phyloP scores from a whole-genome alignment of 2,888 invertebrate species.

The Pyrocoelia pectoralis region DNA sequence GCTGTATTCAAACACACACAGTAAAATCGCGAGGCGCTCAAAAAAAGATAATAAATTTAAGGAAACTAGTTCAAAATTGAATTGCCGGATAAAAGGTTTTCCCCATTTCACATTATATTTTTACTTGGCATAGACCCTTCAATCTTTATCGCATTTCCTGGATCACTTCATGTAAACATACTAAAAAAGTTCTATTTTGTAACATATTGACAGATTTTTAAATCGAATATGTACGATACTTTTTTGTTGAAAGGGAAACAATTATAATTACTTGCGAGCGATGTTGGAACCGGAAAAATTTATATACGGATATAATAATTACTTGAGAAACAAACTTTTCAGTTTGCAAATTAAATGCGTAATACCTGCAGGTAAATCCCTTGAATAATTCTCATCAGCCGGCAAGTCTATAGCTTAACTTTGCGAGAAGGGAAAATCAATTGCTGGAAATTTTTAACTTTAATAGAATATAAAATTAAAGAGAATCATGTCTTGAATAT shows the following conservation, averaged over 20 bases:
- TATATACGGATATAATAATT: too few relatives aligned
- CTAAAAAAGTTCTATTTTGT: neutral
- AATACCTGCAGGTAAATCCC: neutral
- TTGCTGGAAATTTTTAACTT: neutral
- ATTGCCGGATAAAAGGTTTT: neutral
- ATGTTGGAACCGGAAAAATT: too few relatives aligned
- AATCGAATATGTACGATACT: too few relatives aligned
- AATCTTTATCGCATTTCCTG: constrained; percentile 1
- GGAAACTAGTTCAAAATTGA: neutral
- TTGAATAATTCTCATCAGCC: neutral
- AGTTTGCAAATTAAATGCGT: neutral
- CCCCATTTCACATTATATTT: neutral
- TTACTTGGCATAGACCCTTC: neutral
- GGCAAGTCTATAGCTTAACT: neutral
- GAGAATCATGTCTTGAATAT: neutral
- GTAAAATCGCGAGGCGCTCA: too few relatives aligned
- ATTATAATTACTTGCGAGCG: too few relatives aligned
- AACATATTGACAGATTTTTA: neutral
- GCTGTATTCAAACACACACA: too few relatives aligned
- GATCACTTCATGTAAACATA: neutral
- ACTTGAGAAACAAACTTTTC: too few relatives aligned
- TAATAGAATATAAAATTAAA: neutral
- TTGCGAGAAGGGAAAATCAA: neutral
- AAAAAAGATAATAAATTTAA: too few relatives aligned
- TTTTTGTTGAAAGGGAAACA: too few relatives aligned